These are phyloP conservation scores for Nicator chloris DNA, from an alignment of 2,113 vertebrate species.

Conservation along the genomic window DNA sequence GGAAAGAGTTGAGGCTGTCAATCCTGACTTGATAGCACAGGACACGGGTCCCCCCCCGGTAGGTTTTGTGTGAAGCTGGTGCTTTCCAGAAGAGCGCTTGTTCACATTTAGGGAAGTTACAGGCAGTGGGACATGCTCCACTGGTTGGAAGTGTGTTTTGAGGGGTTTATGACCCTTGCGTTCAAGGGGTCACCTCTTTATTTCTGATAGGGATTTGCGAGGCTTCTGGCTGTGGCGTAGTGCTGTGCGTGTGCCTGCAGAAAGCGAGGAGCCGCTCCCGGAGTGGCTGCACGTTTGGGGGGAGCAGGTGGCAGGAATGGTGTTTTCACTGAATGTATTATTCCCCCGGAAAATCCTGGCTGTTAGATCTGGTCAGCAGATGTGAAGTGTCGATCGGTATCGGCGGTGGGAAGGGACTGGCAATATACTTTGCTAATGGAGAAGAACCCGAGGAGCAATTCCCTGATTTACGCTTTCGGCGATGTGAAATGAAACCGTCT, in stretches of 20 bases:
- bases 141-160: not conserved
- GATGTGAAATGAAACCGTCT: not conserved
- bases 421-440: constrained; percentile 11
- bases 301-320: constrained; percentile 34
- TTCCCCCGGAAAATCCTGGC: not conserved
- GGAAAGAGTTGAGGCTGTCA: not conserved
- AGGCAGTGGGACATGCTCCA: not conserved
- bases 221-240: not conserved
- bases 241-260: not conserved
- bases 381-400: not conserved
- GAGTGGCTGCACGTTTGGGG: not conserved
- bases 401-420: not conserved
- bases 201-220: not conserved
- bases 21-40: not conserved
- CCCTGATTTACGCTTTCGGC: not conserved
- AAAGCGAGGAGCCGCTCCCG: not conserved
- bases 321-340: not conserved
- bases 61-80: not conserved
- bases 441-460: constrained; percentile 1
- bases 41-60: rapidly evolving
- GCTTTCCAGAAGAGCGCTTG: not conserved
- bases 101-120: not conserved
- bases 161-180: not conserved
- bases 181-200: not conserved
- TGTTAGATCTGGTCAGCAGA: constrained; percentile 42